phyloP scores from a whole-genome alignment of 1,140 invertebrate species.

The Globodera ellingtonae region DNA sequence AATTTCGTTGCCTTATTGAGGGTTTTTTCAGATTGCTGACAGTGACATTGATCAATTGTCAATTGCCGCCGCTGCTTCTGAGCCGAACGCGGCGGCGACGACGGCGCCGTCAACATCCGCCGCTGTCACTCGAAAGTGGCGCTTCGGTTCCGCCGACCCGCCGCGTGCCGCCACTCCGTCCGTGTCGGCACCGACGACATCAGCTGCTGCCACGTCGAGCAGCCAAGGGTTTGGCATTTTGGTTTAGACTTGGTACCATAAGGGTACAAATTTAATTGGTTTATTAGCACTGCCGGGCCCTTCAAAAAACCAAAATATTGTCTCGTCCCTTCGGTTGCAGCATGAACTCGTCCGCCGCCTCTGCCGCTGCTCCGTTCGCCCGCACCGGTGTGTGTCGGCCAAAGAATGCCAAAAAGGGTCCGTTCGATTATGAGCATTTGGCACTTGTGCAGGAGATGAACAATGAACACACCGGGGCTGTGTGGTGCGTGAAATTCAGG shows the following conservation, averaged over 20 bases:
- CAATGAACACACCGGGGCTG: constrained; percentile 83
- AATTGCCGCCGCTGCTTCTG: constrained; percentile 9
- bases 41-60: constrained; percentile 29
- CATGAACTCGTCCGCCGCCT: not conserved
- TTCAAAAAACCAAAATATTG: too few relatives aligned
- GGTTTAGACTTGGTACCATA: too few relatives aligned
- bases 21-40: constrained; percentile 4
- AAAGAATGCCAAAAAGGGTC: constrained; percentile 77
- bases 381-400: constrained; percentile 51
- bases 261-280: too few relatives aligned
- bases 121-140: constrained; percentile 2
- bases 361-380: constrained; percentile 13
- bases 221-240: not conserved
- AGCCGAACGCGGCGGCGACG: not conserved
- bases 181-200: not conserved
- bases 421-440: constrained; percentile 86
- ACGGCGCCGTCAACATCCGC: not conserved
- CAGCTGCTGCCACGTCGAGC: not conserved
- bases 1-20: not conserved
- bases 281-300: too few relatives aligned
- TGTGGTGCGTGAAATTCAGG: constrained; percentile 99
- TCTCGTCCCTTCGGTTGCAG: not conserved
- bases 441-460: constrained; percentile 76
- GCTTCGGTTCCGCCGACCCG: constrained; percentile 21
- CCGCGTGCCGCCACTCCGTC: not conserved